These are phyloP conservation scores for Penaeus vannamei DNA, from an alignment of 1,140 invertebrate genomes.

Conservation along the genomic window DNA sequence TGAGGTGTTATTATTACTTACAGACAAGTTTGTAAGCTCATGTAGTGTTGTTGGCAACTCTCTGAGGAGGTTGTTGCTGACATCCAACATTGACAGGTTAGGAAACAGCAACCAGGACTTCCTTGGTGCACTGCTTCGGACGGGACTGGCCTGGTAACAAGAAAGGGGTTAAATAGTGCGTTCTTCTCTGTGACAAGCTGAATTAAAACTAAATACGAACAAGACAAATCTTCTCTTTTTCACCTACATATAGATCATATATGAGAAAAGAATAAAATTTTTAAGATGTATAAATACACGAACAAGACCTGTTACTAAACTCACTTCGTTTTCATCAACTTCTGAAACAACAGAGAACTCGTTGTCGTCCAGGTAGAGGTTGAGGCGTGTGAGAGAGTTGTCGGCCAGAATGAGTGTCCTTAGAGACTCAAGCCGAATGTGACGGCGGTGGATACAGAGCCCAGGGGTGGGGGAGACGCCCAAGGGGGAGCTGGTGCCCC, in stretches of 20 bases:
- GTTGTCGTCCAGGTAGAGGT: constrained; percentile 62
- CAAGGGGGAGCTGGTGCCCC: constrained; percentile 61
- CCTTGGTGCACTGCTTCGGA: constrained; percentile 84
- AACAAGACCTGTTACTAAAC: constrained; percentile 8
- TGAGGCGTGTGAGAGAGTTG: constrained; percentile 79
- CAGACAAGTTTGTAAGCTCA: constrained; percentile 89
- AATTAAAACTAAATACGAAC: too few relatives aligned
- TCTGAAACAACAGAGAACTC: constrained; percentile 53
- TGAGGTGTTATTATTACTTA: constrained; percentile 72
- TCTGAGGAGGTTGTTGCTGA: constrained; percentile 88
- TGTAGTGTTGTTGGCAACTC: constrained; percentile 89
- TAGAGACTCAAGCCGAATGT: constrained; percentile 85
- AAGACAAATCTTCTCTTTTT: too few relatives aligned
- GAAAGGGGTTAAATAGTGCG: constrained; percentile 73
- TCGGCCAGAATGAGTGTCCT: constrained; percentile 88
- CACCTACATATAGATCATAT: too few relatives aligned
- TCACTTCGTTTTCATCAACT: constrained; percentile 61
- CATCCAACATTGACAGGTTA: constrained; percentile 93
- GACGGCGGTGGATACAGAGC: constrained; percentile 84
- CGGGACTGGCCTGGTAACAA: constrained; percentile 84
- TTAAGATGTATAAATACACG: neutral
- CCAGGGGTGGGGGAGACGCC: constrained; percentile 52
- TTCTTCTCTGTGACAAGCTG: too few relatives aligned
- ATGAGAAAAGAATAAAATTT: neutral
- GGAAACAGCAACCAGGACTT: constrained; percentile 85